phyloP scores from a whole-genome alignment of 2,113 vertebrate genomes.

The Sprattus sprattus region DNA sequence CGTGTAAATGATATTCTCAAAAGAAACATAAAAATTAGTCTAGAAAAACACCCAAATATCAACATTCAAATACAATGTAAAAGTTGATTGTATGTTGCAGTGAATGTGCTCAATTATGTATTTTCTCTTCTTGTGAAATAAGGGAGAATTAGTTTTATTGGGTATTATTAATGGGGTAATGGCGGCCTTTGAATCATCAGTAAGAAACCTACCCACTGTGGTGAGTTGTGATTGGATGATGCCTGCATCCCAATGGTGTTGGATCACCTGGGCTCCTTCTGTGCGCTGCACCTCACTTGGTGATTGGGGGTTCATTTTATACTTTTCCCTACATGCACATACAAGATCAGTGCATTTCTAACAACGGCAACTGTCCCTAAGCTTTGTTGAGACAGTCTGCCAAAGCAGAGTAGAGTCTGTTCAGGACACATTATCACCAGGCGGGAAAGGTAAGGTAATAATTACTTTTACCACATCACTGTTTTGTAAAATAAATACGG shows the following conservation, averaged over 20 bases:
- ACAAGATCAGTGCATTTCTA: neutral
- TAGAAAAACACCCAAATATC: neutral
- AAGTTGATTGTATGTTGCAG: neutral
- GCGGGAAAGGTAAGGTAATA: neutral
- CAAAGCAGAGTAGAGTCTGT: neutral
- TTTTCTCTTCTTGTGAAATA: neutral
- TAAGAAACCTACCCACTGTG: neutral
- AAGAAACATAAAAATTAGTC: neutral
- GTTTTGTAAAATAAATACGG: neutral
- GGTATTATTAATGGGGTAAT: neutral
- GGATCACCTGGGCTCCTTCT: constrained; percentile 53
- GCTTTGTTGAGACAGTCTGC: neutral
- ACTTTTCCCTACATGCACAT: neutral
- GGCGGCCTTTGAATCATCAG: neutral
- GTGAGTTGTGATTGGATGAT: constrained; percentile 38
- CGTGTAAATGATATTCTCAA: constrained; percentile 49
- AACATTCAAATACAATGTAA: neutral
- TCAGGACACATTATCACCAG: neutral
- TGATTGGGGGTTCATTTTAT: neutral
- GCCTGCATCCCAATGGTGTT: constrained; percentile 59
- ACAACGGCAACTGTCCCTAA: neutral
- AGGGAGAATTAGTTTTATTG: neutral
- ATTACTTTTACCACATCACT: neutral
- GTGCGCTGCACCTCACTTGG: constrained; percentile 18
- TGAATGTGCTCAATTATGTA: neutral